Evolutionary conservation across 2,888 invertebrate genomes (phyloP).

Genomic region (Sepioteuthis lessoniana): DNA sequence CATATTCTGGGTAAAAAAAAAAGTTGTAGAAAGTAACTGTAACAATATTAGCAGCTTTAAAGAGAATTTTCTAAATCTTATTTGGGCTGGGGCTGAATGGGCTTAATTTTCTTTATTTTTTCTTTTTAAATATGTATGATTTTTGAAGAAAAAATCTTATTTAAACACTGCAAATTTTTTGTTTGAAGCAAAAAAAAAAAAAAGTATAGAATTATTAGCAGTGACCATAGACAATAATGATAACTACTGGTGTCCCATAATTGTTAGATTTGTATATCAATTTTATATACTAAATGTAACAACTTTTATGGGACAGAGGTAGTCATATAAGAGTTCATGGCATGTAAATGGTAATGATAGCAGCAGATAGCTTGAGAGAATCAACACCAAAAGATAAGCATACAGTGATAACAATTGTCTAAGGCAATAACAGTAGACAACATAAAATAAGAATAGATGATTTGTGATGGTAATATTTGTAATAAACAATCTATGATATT

Average conservation of each 20-base stretch:
- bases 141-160: not conserved
- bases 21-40: not conserved
- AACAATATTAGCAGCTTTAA: not conserved
- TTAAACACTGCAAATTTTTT: not conserved
- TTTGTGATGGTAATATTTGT: not conserved
- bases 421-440: not conserved
- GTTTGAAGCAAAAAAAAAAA: not conserved
- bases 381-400: not conserved
- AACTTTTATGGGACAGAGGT: too few relatives aligned
- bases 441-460: not conserved
- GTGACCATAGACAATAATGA: not conserved
- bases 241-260: not conserved
- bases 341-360: not conserved
- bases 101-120: not conserved
- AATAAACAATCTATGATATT: not conserved
- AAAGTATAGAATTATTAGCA: not conserved
- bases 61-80: not conserved
- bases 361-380: not conserved
- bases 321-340: too few relatives aligned
- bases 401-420: not conserved
- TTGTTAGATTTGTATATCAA: too few relatives aligned
- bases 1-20: not conserved
- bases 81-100: not conserved
- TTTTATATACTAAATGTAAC: too few relatives aligned
- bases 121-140: too few relatives aligned